Evolutionary conservation across 1,140 invertebrate genomes (phyloP), one percentile per base, ranked within the genome.

Genomic region (Venturia canescens): DNA sequence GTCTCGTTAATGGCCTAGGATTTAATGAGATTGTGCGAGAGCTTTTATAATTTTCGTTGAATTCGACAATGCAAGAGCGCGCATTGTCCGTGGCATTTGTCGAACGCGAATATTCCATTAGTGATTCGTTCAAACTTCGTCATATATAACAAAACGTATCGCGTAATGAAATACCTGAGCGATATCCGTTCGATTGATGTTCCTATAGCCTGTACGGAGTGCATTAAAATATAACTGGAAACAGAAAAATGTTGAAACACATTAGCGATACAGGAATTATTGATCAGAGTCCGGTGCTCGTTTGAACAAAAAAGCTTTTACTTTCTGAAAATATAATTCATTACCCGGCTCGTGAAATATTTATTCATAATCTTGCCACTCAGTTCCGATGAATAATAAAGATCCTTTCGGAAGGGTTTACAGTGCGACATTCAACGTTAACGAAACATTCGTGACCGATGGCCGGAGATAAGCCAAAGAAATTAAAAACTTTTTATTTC

Each of bases 51-150:
- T 80, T 82, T 86, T 83, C 84, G 81, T 53, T 79, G 86, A 86
- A 84, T 87, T 86, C 85, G 86, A 86, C 86, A 86, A 86, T 88
- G 82, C 78, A 78, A 31, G 18, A 15, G 29, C 3, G 48, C 53
- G 57, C n/a, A 50, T 21, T n/a, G 26, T 21, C 16, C 74, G 15
- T 15, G 13, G 53, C 29, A 63, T 77, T 77, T 60, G 75, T 71
- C 76, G 83, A 84, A 89, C 86, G 78, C 84, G 86, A 81, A 82
- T 86, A 89, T 90, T 90, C 89, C 88, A 90, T 90, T 90, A 89
- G 87, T 84, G 84, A 86, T 87, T 66, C 29, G 75, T 69, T 85
- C 81, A 83, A 79, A 83, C 82, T 82, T 74, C 84, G 80, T n/a
- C 57, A 23, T 21, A 66, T 15, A 27, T n/a, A n/a, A 31, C 50